Percentiles rank a stretch among this genome's conserved stretches.
These are phyloP conservation scores for Drosophila demipolita DNA, from an alignment of 2,888 invertebrate species.

Conservation along the genomic window DNA sequence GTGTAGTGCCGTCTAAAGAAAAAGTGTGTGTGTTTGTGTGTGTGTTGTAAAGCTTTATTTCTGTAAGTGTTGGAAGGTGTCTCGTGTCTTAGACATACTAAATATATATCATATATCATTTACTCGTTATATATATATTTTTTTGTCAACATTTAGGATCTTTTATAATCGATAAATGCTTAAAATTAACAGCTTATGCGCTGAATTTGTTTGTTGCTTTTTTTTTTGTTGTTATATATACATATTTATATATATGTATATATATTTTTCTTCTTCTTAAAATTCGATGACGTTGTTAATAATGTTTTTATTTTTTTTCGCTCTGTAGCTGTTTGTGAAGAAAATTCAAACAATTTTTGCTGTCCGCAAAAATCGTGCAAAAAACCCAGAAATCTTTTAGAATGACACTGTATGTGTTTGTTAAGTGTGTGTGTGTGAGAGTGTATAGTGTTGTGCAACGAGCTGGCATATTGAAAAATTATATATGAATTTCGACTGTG, in stretches of 20 bases:
- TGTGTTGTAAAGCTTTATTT: constrained; percentile 55
- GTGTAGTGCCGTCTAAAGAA: constrained; percentile 23
- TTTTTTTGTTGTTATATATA: constrained; percentile 5
- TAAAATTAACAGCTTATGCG: constrained; percentile 43
- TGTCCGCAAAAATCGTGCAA: constrained; percentile 56
- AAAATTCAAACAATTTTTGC: constrained; percentile 53
- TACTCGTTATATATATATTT: constrained; percentile 28
- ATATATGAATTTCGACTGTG: neutral
- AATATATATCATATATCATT: constrained; percentile 36
- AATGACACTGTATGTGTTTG: constrained; percentile 10
- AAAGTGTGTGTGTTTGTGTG: constrained; percentile 14
- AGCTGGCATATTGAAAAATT: constrained; percentile 16
- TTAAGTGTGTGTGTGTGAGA: neutral
- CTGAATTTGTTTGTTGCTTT: constrained; percentile 35
- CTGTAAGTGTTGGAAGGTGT: constrained; percentile 26
- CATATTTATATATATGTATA: constrained; percentile 16
- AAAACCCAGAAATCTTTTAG: constrained; percentile 55
- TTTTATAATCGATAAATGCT: constrained; percentile 36
- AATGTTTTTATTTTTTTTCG: constrained; percentile 10
- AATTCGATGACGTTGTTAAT: constrained; percentile 42
- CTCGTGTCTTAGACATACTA: constrained; percentile 26
- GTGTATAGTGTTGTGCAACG: constrained; percentile 30
- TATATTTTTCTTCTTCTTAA: constrained; percentile 14
- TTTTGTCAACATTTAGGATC: constrained; percentile 47
- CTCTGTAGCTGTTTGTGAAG: constrained; percentile 39